A percentile compares a stretch with the other conserved stretches of the same genome.
These are phyloP conservation scores for Apotomis capreana DNA, from an alignment of 2,888 invertebrate genomes.

Conservation along the genomic window DNA sequence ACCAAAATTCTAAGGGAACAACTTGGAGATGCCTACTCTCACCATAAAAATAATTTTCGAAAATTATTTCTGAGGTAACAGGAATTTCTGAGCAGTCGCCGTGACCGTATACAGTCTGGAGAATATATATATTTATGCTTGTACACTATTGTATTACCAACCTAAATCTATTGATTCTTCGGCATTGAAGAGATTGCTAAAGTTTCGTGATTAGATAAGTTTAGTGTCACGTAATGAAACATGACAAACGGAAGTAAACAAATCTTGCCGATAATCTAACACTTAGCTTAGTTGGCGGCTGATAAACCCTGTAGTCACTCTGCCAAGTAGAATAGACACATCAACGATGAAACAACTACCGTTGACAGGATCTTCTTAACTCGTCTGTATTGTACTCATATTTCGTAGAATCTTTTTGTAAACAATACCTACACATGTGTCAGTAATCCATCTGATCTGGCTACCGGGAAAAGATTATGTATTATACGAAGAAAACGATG, in stretches of 20 bases:
- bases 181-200: conserved; percentile 13
- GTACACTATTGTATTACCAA: not conserved
- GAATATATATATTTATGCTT: not conserved
- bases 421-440: conserved; percentile 36
- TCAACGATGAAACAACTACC: not conserved
- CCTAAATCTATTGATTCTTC: not conserved
- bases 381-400: conserved; percentile 11
- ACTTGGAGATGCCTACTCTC: no score
- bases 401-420: conserved; percentile 38
- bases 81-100: no score
- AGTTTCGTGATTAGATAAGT: conserved; percentile 26
- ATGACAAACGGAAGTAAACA: conserved; percentile 20
- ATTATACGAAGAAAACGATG: conserved; percentile 21
- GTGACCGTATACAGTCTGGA: no score
- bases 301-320: conserved; percentile 24
- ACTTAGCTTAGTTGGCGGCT: not conserved
- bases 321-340: not conserved
- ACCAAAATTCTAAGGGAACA: no score
- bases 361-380: conserved; percentile 8
- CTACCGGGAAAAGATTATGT: conserved; percentile 45
- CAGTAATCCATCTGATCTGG: conserved; percentile 41
- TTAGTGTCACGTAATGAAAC: conserved; percentile 7
- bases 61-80: no score
- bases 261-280: conserved; percentile 25
- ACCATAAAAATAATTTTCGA: no score